These are phyloP conservation scores for Psittacula derbiana DNA, from an alignment of 2,797 vertebrate species.

Conservation along the genomic window DNA sequence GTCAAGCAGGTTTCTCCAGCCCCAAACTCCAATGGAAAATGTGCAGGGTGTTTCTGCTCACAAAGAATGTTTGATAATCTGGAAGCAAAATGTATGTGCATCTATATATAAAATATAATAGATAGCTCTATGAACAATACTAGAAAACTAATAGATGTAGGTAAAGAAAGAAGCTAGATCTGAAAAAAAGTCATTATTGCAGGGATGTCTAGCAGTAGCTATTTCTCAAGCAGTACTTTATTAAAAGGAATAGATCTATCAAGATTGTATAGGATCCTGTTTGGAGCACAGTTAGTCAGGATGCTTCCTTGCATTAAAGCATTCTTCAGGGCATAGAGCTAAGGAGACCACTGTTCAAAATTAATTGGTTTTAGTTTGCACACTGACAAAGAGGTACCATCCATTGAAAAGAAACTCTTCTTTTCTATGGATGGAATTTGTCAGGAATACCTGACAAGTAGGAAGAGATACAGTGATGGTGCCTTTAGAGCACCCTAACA, in stretches of 20 bases:
- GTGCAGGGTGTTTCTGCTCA: neutral
- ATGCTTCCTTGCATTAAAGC: neutral
- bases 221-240: neutral
- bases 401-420: neutral
- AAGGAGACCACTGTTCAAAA: neutral
- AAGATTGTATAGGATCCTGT: neutral
- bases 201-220: neutral
- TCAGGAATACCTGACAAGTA: neutral
- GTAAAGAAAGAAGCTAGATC: neutral
- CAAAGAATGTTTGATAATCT: neutral
- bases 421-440: neutral
- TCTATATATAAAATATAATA: neutral
- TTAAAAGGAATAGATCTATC: neutral
- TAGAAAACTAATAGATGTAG: neutral
- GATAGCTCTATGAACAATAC: neutral
- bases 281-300: neutral
- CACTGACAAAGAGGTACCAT: neutral
- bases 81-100: neutral
- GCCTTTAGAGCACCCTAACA: neutral
- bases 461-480: neutral
- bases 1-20: conserved; percentile 7
- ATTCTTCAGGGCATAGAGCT: neutral
- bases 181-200: neutral
- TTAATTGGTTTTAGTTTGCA: neutral
- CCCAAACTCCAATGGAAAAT: neutral